A percentile compares a stretch with the other conserved stretches of the same genome.
These are phyloP conservation scores for Nyctereutes procyonoides DNA, from an alignment of 2,113 vertebrate species.

Conservation along the genomic window DNA sequence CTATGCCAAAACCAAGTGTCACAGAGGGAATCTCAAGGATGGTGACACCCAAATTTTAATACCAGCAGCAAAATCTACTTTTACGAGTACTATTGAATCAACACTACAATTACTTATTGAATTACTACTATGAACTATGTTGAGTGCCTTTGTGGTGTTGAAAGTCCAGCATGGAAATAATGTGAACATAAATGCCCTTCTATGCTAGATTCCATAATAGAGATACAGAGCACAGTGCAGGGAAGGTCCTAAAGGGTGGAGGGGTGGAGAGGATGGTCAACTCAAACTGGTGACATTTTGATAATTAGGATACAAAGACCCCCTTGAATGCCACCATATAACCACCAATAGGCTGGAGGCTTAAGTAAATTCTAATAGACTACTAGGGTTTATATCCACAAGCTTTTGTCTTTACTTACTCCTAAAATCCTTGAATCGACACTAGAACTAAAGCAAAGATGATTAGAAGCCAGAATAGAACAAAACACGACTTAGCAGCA, in stretches of 20 bases:
- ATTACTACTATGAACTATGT: not conserved
- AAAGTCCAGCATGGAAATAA: not conserved
- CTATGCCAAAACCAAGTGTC: not conserved
- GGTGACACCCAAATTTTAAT: slow-evolving; percentile 6
- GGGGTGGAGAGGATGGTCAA: not conserved
- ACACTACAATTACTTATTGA: not conserved
- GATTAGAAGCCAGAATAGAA: not conserved
- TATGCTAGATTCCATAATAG: not conserved
- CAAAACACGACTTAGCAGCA: not conserved
- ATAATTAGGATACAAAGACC: not conserved
- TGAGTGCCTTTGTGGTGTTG: not conserved
- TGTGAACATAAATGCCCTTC: not conserved
- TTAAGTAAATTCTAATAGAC: slow-evolving; percentile 3
- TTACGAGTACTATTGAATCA: not conserved
- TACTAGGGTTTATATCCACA: not conserved
- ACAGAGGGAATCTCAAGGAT: not conserved
- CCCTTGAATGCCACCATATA: not conserved
- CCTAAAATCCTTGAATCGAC: not conserved
- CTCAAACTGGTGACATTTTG: not conserved
- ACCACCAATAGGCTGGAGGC: not conserved
- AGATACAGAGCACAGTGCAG: not conserved
- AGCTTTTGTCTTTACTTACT: not conserved
- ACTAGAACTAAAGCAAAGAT: not conserved
- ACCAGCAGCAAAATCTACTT: not conserved
- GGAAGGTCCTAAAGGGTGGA: not conserved